These are phyloP conservation scores for Drosophila hydei DNA, from an alignment of 1,140 invertebrate species.

Conservation along the genomic window DNA sequence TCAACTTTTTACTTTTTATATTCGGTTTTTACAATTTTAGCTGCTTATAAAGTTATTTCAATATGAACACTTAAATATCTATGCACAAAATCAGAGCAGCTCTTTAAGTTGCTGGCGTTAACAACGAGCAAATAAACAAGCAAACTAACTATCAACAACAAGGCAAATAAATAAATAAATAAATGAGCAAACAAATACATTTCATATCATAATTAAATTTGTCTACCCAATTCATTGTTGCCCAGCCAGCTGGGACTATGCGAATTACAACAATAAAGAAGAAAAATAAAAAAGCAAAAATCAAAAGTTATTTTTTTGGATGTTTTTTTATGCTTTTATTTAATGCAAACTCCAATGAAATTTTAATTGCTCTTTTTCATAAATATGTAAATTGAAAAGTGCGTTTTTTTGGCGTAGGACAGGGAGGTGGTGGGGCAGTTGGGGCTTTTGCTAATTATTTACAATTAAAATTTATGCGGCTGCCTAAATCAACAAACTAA, in stretches of 20 bases:
- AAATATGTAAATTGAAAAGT: constrained; percentile 48
- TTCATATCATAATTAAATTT: constrained; percentile 24
- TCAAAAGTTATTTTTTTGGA: neutral
- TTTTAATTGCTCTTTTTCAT: constrained; percentile 69
- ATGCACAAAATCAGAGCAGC: constrained; percentile 6
- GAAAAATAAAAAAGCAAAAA: constrained; percentile 8
- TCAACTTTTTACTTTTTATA: neutral
- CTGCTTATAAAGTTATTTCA: neutral
- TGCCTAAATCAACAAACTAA: constrained; percentile 79
- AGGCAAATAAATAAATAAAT: constrained; percentile 24
- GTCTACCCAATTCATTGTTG: neutral
- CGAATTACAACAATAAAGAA: neutral
- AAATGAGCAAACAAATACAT: constrained; percentile 10
- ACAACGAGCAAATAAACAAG: constrained; percentile 23
- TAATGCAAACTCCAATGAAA: constrained; percentile 70
- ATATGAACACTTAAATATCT: neutral
- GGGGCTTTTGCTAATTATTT: constrained; percentile 60
- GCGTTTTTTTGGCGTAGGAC: constrained; percentile 9
- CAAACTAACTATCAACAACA: constrained; percentile 24
- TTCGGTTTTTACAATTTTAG: neutral
- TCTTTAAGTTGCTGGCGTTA: constrained; percentile 25
- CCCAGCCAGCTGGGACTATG: neutral
- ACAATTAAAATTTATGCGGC: constrained; percentile 74
- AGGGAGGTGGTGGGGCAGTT: neutral
- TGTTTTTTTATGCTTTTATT: constrained; percentile 64